Evolutionary conservation across 2,888 invertebrate genomes (phyloP).

Genomic region (Augochlorella aurata): DNA sequence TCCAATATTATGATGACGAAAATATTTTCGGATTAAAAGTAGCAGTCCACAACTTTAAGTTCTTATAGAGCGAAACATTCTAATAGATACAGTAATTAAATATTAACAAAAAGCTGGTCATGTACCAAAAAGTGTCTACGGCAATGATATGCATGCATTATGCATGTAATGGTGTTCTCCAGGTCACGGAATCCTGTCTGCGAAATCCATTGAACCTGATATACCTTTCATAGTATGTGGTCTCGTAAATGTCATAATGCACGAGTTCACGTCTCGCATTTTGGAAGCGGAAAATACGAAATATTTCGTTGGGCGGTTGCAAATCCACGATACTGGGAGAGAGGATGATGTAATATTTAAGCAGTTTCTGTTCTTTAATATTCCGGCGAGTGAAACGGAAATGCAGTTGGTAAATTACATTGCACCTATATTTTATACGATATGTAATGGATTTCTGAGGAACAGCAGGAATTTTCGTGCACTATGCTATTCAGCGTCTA

Average conservation of each 20-base stretch:
- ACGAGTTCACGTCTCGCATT: background rate
- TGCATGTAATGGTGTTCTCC: constrained; percentile 4
- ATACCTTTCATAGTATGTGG: constrained; percentile 15
- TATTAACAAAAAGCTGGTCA: background rate
- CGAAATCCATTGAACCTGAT: constrained; percentile 27
- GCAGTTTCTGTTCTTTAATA: background rate
- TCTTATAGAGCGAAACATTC: background rate
- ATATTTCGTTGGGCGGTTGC: background rate
- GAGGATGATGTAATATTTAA: constrained; percentile 21
- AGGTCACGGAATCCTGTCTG: constrained; percentile 11
- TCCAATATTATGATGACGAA: background rate
- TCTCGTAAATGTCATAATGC: constrained; percentile 17
- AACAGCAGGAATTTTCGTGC: background rate
- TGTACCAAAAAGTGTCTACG: background rate
- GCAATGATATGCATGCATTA: background rate
- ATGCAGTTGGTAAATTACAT: background rate
- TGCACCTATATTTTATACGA: background rate
- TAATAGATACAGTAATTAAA: constrained; percentile 10
- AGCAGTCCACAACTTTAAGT: background rate
- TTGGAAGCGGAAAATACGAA: constrained; percentile 19
- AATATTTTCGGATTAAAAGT: background rate
- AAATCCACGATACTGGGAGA: constrained; percentile 1
- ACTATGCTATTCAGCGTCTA: background rate
- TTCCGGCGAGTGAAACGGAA: background rate
- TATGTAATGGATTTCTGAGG: background rate